Conservation (phyloP, 2,113 vertebrate species). For the Tonatia bakeri region DNA sequence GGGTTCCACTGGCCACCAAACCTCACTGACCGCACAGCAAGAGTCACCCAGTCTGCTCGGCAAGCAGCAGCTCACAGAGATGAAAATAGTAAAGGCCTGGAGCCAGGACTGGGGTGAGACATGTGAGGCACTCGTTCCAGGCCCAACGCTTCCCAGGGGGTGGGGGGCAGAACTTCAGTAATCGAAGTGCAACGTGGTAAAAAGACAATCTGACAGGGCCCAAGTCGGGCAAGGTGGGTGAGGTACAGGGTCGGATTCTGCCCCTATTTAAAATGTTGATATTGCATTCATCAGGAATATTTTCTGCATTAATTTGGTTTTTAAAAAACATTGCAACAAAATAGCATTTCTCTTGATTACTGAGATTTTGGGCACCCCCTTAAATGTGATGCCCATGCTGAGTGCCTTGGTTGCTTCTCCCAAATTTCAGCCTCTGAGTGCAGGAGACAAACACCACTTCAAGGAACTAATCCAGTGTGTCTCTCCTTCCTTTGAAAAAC, state of each 20-base stretch:
- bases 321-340: background rate
- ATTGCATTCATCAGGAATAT: background rate
- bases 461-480: background rate
- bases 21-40: background rate
- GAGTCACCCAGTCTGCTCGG: background rate
- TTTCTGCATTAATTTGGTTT: background rate
- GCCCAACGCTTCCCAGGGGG: background rate
- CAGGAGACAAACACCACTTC: background rate
- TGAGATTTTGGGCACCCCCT: background rate
- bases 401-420: background rate
- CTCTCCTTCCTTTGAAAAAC: slow-evolving; percentile 51
- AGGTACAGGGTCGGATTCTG: background rate
- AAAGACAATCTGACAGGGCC: background rate
- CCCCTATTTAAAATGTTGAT: background rate
- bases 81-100: background rate
- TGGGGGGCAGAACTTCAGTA: background rate
- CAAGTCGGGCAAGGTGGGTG: background rate
- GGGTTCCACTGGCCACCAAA: background rate
- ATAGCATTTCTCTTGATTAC: background rate
- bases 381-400: background rate
- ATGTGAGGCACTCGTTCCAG: background rate
- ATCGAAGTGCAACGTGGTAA: background rate
- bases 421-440: background rate
- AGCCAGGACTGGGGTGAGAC: background rate
- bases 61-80: background rate